Evolutionary conservation across 2,113 vertebrate species (phyloP).

Genomic region (Pithys albifrons): DNA sequence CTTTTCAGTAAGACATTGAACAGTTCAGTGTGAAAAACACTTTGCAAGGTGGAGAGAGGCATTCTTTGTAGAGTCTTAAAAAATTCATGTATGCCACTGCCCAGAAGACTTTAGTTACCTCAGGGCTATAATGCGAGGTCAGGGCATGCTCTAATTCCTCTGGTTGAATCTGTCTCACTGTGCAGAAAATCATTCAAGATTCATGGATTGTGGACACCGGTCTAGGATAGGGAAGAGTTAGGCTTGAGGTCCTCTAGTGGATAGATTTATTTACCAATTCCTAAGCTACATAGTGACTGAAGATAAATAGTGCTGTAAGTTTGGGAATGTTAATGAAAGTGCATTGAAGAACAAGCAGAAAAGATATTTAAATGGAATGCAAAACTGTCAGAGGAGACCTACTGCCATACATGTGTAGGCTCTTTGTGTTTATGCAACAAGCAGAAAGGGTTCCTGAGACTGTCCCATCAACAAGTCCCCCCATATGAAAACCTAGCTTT

Average conservation of each 20-base stretch:
- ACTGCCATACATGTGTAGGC: fast-evolving
- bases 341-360: neutral
- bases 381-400: neutral
- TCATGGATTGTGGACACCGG: fast-evolving
- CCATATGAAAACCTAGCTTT: neutral
- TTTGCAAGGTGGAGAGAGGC: neutral
- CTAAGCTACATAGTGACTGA: neutral
- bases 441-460: neutral
- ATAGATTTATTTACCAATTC: neutral
- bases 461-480: neutral
- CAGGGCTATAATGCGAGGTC: neutral
- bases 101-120: neutral
- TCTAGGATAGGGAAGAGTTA: neutral
- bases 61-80: neutral
- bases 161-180: neutral
- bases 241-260: neutral
- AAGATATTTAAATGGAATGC: neutral
- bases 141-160: neutral
- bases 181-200: neutral
- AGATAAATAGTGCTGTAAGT: neutral
- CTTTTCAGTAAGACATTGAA: neutral
- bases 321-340: neutral
- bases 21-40: neutral
- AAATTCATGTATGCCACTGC: neutral
- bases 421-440: neutral